Conservation (phyloP, 2,888 invertebrate species). For the Drosophila quasianomalipes region DNA sequence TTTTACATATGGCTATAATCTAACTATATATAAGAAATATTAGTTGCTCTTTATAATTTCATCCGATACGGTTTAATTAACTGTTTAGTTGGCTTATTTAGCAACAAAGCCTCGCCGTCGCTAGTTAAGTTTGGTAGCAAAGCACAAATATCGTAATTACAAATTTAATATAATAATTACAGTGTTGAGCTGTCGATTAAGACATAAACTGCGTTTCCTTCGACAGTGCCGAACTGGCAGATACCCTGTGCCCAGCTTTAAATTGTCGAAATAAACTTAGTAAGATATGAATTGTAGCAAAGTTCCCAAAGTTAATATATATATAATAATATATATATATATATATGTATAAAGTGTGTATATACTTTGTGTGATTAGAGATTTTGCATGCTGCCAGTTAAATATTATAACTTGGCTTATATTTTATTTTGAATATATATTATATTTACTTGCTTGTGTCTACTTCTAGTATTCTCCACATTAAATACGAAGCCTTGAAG, state of each 20-base stretch:
- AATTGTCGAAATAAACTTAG: not conserved
- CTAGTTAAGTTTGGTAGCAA: slow-evolving; percentile 14
- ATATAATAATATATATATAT: too few species aligned
- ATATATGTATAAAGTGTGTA: not conserved
- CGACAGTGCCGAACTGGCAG: not conserved
- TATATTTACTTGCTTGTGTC: not conserved
- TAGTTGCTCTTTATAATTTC: not conserved
- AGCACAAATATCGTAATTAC: not conserved
- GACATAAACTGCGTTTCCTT: not conserved
- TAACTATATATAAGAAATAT: not conserved
- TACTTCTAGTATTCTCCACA: too few species aligned
- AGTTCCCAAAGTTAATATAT: not conserved
- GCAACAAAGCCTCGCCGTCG: slow-evolving; percentile 29
- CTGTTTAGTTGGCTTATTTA: slow-evolving; percentile 13
- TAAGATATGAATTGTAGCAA: not conserved
- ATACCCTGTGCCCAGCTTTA: not conserved
- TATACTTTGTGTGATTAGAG: not conserved
- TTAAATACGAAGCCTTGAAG: not conserved
- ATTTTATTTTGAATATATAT: not conserved
- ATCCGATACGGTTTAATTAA: not conserved
- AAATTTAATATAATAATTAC: not conserved
- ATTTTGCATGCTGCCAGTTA: not conserved
- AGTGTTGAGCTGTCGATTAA: not conserved
- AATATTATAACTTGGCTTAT: not conserved
- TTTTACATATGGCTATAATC: not conserved